Evolutionary conservation across 2,797 vertebrate genomes (phyloP).

Genomic region (Siniperca undulata): DNA sequence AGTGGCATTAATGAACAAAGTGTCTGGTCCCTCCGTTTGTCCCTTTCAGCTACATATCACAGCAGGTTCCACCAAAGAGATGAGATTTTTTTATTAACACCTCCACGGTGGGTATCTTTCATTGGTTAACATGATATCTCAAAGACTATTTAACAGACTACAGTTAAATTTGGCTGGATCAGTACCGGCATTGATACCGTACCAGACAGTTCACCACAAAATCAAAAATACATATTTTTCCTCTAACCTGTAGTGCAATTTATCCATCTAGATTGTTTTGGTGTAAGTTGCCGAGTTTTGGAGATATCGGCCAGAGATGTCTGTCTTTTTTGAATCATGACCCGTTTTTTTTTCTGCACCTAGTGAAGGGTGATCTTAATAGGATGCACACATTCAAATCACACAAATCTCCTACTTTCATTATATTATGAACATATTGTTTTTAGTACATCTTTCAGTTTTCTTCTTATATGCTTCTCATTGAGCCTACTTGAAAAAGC

Average conservation of each 20-base stretch:
- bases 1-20: constrained; percentile 68
- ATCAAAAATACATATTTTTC: no score
- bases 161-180: neutral
- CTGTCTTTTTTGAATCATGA: no score
- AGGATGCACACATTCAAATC: constrained; percentile 3
- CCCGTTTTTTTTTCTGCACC: no score
- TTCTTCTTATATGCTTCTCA: neutral
- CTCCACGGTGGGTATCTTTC: neutral
- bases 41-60: constrained; percentile 28
- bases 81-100: constrained; percentile 14
- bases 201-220: no score
- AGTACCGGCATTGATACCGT: no score
- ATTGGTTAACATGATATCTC: neutral
- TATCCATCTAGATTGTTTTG: no score
- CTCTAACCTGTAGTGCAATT: no score
- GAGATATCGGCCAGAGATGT: no score
- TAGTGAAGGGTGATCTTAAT: neutral
- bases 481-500: no score
- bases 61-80: neutral
- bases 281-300: no score
- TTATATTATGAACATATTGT: neutral
- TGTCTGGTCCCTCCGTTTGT: neutral
- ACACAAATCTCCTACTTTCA: neutral
- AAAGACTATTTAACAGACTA: neutral
- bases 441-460: neutral